Percentiles rank a stretch among this genome's conserved stretches.
Evolutionary conservation across 2,888 invertebrate species (phyloP).

Genomic region (Ephialtes manifestator): DNA sequence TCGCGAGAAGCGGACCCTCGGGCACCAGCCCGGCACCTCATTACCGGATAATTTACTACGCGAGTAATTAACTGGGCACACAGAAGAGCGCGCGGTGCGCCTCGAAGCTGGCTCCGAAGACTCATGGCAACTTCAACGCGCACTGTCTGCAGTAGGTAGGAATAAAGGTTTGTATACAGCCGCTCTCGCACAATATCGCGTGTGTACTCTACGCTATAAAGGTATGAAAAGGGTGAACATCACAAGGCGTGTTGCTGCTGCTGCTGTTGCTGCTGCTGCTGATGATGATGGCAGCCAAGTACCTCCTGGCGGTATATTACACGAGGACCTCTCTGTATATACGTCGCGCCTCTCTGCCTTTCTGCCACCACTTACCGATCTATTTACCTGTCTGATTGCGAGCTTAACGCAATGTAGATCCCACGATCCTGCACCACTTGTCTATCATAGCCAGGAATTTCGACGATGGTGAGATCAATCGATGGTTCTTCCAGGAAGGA

Average conservation of each 20-base stretch:
- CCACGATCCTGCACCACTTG: not conserved
- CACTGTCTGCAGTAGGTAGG: constrained; percentile 13
- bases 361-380: constrained; percentile 77
- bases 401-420: not conserved
- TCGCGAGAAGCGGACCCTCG: constrained; percentile 72
- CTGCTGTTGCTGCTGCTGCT: constrained; percentile 38
- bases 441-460: constrained; percentile 12
- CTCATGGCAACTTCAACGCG: constrained; percentile 23
- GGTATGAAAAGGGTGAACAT: constrained; percentile 54
- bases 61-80: constrained; percentile 85
- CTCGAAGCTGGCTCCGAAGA: constrained; percentile 21
- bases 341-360: not conserved
- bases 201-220: constrained; percentile 60
- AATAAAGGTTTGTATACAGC: constrained; percentile 26
- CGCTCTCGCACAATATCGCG: constrained; percentile 48
- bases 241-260: constrained; percentile 41
- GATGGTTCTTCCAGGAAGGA: constrained; percentile 32
- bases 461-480: not conserved
- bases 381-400: constrained; percentile 78
- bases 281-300: constrained; percentile 55
- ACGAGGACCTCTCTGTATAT: constrained; percentile 48
- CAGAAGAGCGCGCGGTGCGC: constrained; percentile 74
- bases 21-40: constrained; percentile 85
- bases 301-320: constrained; percentile 78
- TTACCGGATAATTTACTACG: constrained; percentile 85